Percentiles rank a stretch among this genome's conserved stretches.
phyloP scores from a whole-genome alignment of 2,888 invertebrate species.

The Cataglyphis albicans region DNA sequence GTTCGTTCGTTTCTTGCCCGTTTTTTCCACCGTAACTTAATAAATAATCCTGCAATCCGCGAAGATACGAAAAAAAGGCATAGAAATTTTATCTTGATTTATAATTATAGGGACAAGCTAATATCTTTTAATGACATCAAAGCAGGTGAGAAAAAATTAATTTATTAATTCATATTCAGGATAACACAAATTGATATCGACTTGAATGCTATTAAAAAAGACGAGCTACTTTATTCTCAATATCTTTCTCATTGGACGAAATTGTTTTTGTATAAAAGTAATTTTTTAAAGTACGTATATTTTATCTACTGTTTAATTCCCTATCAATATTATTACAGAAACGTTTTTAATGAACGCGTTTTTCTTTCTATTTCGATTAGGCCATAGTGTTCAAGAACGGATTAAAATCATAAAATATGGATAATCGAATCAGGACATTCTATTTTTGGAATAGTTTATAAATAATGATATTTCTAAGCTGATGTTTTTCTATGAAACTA shows the following conservation, averaged over 20 bases:
- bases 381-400: no score
- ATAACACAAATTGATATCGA: not conserved
- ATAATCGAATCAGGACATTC: not conserved
- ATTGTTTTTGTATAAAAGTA: not conserved
- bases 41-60: conserved; percentile 49
- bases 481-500: not conserved
- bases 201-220: not conserved
- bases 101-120: not conserved
- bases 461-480: not conserved
- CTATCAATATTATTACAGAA: no score
- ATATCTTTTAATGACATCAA: not conserved
- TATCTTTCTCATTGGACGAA: not conserved
- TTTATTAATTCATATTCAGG: not conserved
- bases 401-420: not conserved
- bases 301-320: not conserved
- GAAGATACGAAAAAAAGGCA: not conserved
- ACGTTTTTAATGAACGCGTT: no score
- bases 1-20: conserved; percentile 30
- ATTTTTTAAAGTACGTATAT: not conserved
- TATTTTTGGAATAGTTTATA: not conserved
- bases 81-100: not conserved
- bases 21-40: conserved; percentile 58
- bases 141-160: not conserved
- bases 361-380: no score
- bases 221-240: not conserved